Conservation (phyloP, 2,797 vertebrate species). For the Staurois parvus region DNA sequence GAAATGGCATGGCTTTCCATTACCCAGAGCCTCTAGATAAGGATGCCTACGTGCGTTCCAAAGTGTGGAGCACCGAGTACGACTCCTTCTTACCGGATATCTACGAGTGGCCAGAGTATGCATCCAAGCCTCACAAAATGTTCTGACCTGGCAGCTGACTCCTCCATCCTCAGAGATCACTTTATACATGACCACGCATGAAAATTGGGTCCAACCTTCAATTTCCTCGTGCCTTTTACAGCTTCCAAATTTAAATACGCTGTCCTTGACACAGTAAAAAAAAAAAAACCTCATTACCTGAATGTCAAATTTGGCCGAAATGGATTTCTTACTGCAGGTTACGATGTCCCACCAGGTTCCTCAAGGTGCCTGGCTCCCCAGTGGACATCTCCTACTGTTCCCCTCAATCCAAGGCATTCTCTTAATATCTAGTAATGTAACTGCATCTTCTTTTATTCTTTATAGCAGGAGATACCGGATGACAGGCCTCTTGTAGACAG, state of each 20-base stretch:
- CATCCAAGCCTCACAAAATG: conserved; percentile 71
- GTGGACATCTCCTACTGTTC: too few relatives aligned
- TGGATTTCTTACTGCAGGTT: too few relatives aligned
- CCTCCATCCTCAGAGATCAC: background rate
- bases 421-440: too few relatives aligned
- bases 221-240: background rate
- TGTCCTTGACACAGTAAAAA: too few relatives aligned
- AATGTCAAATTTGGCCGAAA: too few relatives aligned
- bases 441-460: too few relatives aligned
- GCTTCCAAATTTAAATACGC: background rate
- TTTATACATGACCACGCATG: background rate
- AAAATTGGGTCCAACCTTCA: background rate
- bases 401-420: too few relatives aligned
- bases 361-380: too few relatives aligned
- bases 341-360: too few relatives aligned
- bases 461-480: too few relatives aligned
- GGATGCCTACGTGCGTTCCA: conserved; percentile 81
- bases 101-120: conserved; percentile 89
- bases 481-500: too few relatives aligned
- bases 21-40: conserved; percentile 95
- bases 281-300: too few relatives aligned
- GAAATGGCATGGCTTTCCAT: conserved; percentile 93
- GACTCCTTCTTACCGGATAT: conserved; percentile 92
- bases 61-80: conserved; percentile 87
- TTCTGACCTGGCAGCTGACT: conserved; percentile 61